A percentile compares a stretch with the other conserved stretches of the same genome.
Conservation (phyloP, 2,888 invertebrate species). For the Rhorus exstirpatorius region DNA sequence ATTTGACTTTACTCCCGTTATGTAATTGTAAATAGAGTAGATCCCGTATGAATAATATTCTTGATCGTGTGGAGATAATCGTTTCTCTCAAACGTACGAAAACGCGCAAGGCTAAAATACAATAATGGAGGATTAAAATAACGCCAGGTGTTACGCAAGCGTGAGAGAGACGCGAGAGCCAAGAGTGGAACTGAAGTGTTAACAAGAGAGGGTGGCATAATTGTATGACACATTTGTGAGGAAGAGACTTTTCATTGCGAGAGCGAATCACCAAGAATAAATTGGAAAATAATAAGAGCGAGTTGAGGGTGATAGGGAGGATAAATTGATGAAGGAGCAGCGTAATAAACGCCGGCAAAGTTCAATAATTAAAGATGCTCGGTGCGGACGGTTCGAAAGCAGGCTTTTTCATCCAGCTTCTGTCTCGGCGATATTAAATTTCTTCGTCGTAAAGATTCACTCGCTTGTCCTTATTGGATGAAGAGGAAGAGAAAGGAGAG, state of each 20-base stretch:
- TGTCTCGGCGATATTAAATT: conserved; percentile 60
- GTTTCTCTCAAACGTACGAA: no score
- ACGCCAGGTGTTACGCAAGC: background rate
- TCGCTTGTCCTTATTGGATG: conserved; percentile 15
- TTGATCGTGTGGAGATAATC: no score
- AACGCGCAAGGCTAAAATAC: no score
- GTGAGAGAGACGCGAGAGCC: background rate
- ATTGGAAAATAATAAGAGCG: conserved; percentile 46
- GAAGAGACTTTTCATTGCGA: conserved; percentile 44
- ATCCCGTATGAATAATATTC: no score
- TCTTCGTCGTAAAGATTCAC: conserved; percentile 55
- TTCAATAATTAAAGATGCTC: conserved; percentile 77
- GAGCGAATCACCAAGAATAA: conserved; percentile 38
- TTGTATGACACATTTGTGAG: conserved; percentile 30
- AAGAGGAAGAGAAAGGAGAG: conserved; percentile 2
- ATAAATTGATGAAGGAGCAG: conserved; percentile 40
- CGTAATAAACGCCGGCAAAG: conserved; percentile 73
- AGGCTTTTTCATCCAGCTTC: conserved; percentile 43
- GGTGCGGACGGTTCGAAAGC: conserved; percentile 53
- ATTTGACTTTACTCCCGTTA: no score
- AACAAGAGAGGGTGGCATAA: conserved; percentile 1
- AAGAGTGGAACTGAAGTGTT: conserved; percentile 14
- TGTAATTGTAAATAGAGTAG: no score
- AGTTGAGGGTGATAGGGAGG: background rate
- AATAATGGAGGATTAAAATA: background rate